Evolutionary conservation across 2,797 vertebrate genomes (phyloP).

Genomic region (Ctenosaura bakeri): DNA sequence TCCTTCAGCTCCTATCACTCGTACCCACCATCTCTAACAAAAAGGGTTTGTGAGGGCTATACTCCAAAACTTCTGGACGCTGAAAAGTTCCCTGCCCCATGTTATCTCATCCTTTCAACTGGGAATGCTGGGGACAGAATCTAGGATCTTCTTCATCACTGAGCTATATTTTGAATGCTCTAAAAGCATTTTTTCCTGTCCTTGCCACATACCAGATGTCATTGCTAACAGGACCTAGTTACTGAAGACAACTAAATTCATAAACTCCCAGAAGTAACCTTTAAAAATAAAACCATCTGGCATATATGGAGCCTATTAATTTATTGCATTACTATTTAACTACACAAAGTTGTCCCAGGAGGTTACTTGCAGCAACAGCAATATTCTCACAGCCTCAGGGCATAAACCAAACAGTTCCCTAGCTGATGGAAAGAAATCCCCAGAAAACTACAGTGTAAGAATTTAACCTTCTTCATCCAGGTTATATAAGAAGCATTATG

Average conservation of each 20-base stretch:
- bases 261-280: slow-evolving; percentile 1
- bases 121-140: not conserved
- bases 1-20: not conserved
- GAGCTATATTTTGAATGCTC: not conserved
- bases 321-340: not conserved
- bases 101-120: not conserved
- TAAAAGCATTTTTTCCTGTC: not conserved
- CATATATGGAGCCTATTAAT: slow-evolving; percentile 30
- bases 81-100: not conserved
- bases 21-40: not conserved
- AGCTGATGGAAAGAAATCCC: not conserved
- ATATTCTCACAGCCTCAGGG: not conserved
- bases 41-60: not conserved
- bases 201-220: not conserved
- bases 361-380: not conserved
- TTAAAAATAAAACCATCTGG: not conserved
- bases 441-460: slow-evolving; percentile 16
- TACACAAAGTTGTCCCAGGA: not conserved
- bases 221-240: not conserved
- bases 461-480: slow-evolving; percentile 65
- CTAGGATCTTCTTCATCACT: not conserved
- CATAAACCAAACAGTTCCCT: fast-evolving
- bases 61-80: not conserved
- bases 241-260: not conserved
- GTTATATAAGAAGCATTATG: slow-evolving; percentile 42